Evolutionary conservation across 2,888 invertebrate species (phyloP).

Genomic region (Oscheius sp.): DNA sequence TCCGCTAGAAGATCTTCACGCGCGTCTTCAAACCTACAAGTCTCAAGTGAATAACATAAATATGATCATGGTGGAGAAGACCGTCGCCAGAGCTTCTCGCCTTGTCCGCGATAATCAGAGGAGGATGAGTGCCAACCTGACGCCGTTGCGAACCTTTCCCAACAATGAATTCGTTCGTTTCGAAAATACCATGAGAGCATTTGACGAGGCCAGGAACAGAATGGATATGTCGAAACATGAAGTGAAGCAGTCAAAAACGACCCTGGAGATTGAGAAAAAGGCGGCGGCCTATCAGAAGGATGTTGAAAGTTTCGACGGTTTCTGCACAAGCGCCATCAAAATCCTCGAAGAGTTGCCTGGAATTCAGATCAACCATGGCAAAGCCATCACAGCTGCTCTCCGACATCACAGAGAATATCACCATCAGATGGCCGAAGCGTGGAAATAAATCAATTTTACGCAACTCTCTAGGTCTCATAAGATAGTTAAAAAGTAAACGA

Average conservation of each 20-base stretch:
- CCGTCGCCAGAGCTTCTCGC: not conserved
- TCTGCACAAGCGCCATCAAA: not conserved
- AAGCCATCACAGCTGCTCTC: not conserved
- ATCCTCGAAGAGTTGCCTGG: not conserved
- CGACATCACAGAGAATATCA: not conserved
- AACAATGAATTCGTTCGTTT: not conserved
- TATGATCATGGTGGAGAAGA: not conserved
- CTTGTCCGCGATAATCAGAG: not conserved
- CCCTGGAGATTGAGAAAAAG: slow-evolving; percentile 56
- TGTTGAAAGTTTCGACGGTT: slow-evolving; percentile 47
- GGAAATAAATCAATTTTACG: not conserved
- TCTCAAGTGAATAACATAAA: not conserved
- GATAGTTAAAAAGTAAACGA: too few species aligned
- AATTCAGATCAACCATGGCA: not conserved
- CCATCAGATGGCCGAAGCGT: not conserved
- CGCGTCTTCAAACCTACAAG: not conserved
- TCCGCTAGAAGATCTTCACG: not conserved
- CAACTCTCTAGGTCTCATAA: too few species aligned
- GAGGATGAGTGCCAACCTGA: not conserved
- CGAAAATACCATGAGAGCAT: not conserved
- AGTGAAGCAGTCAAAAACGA: slow-evolving; percentile 54
- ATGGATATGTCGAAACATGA: slow-evolving; percentile 55
- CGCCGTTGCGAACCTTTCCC: not conserved
- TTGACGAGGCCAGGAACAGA: not conserved
- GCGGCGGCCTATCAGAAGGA: slow-evolving; percentile 52